Conservation (phyloP, 30 jellyfish, hydroid and myxozoan species). For the Sanderia malayensis region DNA sequence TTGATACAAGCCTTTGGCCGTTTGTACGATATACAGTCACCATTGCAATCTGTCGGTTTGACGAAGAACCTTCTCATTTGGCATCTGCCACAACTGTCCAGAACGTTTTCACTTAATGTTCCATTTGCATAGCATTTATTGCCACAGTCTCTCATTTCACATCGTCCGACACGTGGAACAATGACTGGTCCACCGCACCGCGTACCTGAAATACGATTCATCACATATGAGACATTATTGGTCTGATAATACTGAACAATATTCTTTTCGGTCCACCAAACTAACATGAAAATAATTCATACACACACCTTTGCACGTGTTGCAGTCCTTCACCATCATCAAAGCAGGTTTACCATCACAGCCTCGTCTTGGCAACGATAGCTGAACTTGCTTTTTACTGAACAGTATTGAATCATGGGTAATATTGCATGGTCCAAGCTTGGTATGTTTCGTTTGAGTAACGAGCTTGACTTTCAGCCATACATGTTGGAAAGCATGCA, state of each 20-base stretch:
- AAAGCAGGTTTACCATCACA: conserved; percentile 45
- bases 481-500: conserved; percentile 12
- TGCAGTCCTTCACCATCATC: conserved; percentile 23
- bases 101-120: conserved; percentile 34
- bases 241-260: too few relatives aligned
- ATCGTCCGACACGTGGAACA: conserved; percentile 17
- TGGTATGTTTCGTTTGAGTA: not conserved
- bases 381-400: conserved; percentile 18
- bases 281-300: too few relatives aligned
- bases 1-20: conserved; percentile 43
- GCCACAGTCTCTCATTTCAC: conserved; percentile 39
- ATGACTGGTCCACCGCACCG: not conserved
- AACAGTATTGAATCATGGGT: conserved; percentile 1
- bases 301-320: conserved; percentile 11
- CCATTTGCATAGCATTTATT: conserved; percentile 37
- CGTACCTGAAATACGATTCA: not conserved
- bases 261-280: too few relatives aligned
- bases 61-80: conserved; percentile 6
- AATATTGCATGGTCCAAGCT: conserved; percentile 34
- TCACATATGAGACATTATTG: too few relatives aligned
- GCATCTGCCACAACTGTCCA: conserved; percentile 56
- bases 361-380: conserved; percentile 41
- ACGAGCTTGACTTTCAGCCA: conserved; percentile 26
- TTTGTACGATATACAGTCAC: conserved; percentile 26
- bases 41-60: conserved; percentile 41